Base-by-base conservation (phyloP, 2,113 vertebrate species). In the Corythaeola cristata region DNA sequence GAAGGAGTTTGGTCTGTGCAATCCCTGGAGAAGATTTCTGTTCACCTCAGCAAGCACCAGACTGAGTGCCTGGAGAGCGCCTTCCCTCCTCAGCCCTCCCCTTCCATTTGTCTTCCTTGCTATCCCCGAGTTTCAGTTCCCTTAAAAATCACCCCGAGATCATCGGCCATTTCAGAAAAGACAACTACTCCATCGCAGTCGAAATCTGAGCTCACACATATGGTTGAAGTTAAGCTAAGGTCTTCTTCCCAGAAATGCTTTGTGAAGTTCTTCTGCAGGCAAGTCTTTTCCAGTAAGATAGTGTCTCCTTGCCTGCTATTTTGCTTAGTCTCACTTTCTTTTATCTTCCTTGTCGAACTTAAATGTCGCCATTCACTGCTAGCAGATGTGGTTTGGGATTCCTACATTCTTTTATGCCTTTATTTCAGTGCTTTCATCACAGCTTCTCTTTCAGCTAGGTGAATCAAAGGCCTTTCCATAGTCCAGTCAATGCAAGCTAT, bases 381-480 rank as follows among this genome's bases (percentile, higher is more conserved):
- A 84, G 94, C 96, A 96, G 92, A 96, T 95, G 97, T 96, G 90
- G 91, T 96, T 97, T 95, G 89, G 93, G 94, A 85, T 92, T 97
- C 85, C 78, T 96, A 45, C 93, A 95, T 96, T 97, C 96, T 95
- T 97, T 97, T 96, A 66, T 96, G 96, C 96, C 91, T 97, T 95
- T 91, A 96, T 96, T 97, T 97, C 97, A 96, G 91, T 84, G 94
- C 95, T 98, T 97, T 97, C 96, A 96, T 97, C 95, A 92, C 93
- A 97, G 89, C 96, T 97, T 92, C 93, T 96, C 91, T 97, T 98
- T 98, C 96, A 96, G 91, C 96, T 96, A 94, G 96, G 96, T 93
- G 97, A 97, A 98, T 97, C 96, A 97, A 98, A 97, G 96, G 97
- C 94, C 92, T 97, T 98, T 98, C 98, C 98, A 97, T 95, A 90